Base-by-base conservation (phyloP, 2,888 invertebrate genomes). In the Bimastos eiseni region DNA sequence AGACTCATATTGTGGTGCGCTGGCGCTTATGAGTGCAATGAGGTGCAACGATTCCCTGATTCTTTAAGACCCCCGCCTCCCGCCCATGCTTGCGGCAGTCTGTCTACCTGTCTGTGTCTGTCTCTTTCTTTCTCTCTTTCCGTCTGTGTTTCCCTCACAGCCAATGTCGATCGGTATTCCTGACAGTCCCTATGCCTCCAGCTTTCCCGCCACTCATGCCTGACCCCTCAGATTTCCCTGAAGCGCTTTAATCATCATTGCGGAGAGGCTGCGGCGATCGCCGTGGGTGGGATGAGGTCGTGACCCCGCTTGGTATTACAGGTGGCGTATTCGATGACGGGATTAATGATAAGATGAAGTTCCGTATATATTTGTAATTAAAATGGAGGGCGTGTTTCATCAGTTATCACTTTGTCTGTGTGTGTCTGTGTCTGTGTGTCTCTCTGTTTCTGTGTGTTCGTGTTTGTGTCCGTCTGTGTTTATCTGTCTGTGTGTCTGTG, bases 1-100 rank as follows among this genome's bases (percentile, higher is more conserved):
- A 70, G 70, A 70, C 70, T 70, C 70, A 70, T 70, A 70, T 70
- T 70, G 70, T 70, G 70, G 70, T 70, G 70, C 70, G n/a, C 70
- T 70, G 30, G n/a, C 70, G 70, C 70, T 70, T 70, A 70, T 70
- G 70, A 70, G 70, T n/a, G 70, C 70, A n/a, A 11, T 70, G 70
- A 70, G n/a, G 30, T 70, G 70, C 30, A n/a, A 70, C 70, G 70
- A 70, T 70, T n/a, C 70, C 30, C 30, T 70, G 70, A 70, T 70
- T 70, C 70, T n/a, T 70, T 70, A 70, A 70, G 13, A 30, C 70
- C 13, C 30, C 70, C 13, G 30, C 13, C 11, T 70, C 70, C 11
- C 30, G n/a, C 30, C 70, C 8, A n/a, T 70, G 30, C 11, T 30
- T 4, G 1, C 11, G 70, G 11, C 70, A 8, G 70, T 70, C 70